Evolutionary conservation across 53 echinoderm and acorn worm species (phyloP), one percentile per base, ranked within the genome.

Genomic region (Actinopyga echinites): DNA sequence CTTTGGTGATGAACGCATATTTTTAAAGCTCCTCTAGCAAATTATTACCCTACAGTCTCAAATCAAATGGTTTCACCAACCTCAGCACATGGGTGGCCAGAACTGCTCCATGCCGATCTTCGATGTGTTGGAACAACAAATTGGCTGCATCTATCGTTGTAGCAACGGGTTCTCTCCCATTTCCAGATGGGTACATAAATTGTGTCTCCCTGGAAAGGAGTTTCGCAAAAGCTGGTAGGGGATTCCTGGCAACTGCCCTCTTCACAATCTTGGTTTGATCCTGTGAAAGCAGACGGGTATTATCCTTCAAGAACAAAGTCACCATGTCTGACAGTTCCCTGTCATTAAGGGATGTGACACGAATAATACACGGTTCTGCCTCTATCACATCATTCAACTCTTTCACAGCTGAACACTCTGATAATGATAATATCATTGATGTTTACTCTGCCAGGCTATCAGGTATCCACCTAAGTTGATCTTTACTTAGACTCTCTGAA

Each of bases 201-300:
- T 94, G 92, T 24, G 99, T 91, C 31, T 94, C 94, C 31, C 95
- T 85, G 74, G 94, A 99, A 30, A 99, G 69, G 43, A 99, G 85
- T 83, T 95, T 94, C 30, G 99, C 99, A 82, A 95, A 99, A 79
- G 92, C 69, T 1, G 99, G 94, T 80, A 95, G 82, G 7, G 95
- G 99, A 62, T 92, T 88, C 86, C 89, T 90, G 28, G 94, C 94
- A 28, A 95, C 92, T 0, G 94, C 94, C 38, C 94, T 84, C 30
- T 88, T 94, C 66, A 99, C 95, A 25, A 99, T 89, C 83, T 99
- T 99, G 82, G 92, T 86, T 83, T 99, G 99, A 82, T 99, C 99
- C 23, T 90, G 84, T 6, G 94, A 77, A 82, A 99, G 57, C 20
- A 90, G 82, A 28, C 99, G 92, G 65, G 85, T 89, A 88, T 94